Evolutionary conservation across 2,113 vertebrate genomes (phyloP), one percentile per base, ranked within the genome.

Genomic region (Corythoichthys haematopterus): DNA sequence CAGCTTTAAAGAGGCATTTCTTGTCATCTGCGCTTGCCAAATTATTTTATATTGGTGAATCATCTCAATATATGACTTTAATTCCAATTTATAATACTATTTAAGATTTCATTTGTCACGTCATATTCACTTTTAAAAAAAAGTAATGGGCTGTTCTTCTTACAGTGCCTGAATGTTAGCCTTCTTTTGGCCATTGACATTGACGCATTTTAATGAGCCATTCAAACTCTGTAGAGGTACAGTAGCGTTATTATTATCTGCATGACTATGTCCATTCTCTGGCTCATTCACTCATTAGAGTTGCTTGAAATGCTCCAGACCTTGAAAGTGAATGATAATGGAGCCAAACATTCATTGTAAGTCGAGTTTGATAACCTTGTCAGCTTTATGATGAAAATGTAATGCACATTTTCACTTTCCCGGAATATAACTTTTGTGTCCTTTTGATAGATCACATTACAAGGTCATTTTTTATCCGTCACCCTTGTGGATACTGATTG

Each of bases 281-380:
- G 67, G 78, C 80, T 74, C 57, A 62, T 71, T 63, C 66, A 65
- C 76, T 80, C 69, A 63, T 83, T 85, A 63, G 70, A 79, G 66
- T 69, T 79, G 69, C 81, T 69, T 68, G 71, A 75, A 85, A 82
- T 59, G 65, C 67, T 76, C 28, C 7, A 65, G 81, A 86, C 87
- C 87, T 86, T 88, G 85, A 79, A 88, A 84, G 83, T 76, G 81
- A 86, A 89, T 84, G 78, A 72, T 74, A 85, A 85, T 84, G 72
- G 58, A 84, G 83, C 81, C 48, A 3, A 70, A 66, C 70, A 59
- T 80, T 86, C 77, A 78, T 79, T 83, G 77, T 83, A 68, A 85
- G 78, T 84, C 77, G 64, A 68, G 74, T 69, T 75, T 65, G 81
- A 84, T 87, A 87, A 84, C 72, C 75, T 78, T 56, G 64, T 72